These are phyloP conservation scores for Conus betulinus DNA, from an alignment of 1,140 invertebrate genomes.

Conservation along the genomic window DNA sequence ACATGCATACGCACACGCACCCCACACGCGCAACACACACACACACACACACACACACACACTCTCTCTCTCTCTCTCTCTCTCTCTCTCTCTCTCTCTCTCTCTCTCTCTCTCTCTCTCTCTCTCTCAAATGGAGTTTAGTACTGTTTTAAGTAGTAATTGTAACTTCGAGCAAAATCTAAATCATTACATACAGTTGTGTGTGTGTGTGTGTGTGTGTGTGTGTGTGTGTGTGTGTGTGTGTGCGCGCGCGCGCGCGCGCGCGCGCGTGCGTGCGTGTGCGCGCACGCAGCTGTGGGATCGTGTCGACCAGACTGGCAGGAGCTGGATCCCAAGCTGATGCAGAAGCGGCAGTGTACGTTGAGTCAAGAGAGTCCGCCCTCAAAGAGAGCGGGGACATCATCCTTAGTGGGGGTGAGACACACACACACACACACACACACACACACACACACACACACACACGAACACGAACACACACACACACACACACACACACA, in stretches of 20 bases:
- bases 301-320: conserved; percentile 69
- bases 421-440: neutral
- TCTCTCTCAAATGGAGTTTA: too few relatives aligned
- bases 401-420: conserved; percentile 69
- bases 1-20: too few relatives aligned
- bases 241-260: neutral
- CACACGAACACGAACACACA: too few relatives aligned
- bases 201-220: conserved; percentile 15
- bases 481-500: neutral
- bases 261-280: neutral
- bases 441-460: too few relatives aligned
- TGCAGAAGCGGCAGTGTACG: conserved; percentile 68
- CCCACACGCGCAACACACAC: too few relatives aligned
- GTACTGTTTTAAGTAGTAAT: neutral
- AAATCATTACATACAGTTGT: neutral
- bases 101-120: too few relatives aligned
- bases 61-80: too few relatives aligned
- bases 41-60: too few relatives aligned
- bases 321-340: conserved; percentile 71
- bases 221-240: conserved; percentile 17
- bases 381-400: conserved; percentile 73
- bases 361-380: conserved; percentile 72
- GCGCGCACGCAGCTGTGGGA: neutral
- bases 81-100: too few relatives aligned
- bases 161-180: neutral